These are phyloP conservation scores for Podarcis raffonei DNA, from an alignment of 2,113 vertebrate genomes.

Conservation along the genomic window DNA sequence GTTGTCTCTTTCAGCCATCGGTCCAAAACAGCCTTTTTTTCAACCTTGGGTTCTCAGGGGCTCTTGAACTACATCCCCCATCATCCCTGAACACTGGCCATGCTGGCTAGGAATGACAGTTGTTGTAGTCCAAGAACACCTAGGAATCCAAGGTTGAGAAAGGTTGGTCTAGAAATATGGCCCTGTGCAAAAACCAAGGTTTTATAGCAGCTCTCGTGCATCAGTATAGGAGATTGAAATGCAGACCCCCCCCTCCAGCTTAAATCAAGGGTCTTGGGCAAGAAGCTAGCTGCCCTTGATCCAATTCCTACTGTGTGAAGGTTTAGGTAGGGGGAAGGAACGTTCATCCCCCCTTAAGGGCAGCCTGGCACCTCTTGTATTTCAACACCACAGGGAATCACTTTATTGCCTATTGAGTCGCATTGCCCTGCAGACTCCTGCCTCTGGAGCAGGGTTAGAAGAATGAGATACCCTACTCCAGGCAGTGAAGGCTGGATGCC, in stretches of 20 bases:
- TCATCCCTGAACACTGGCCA: no score
- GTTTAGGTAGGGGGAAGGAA: neutral
- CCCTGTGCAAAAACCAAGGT: neutral
- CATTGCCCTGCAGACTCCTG: neutral
- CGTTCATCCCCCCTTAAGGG: neutral
- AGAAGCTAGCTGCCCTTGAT: neutral
- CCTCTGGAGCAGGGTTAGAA: neutral
- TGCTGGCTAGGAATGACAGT: no score
- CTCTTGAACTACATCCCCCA: no score
- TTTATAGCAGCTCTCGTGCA: neutral
- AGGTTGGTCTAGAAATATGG: neutral
- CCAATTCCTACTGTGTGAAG: neutral
- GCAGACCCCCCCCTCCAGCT: neutral
- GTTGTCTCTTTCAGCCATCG: neutral
- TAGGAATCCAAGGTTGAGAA: no score
- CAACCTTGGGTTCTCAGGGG: no score
- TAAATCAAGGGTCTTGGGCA: neutral
- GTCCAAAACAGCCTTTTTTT: neutral
- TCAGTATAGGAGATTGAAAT: neutral
- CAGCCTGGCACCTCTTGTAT: neutral
- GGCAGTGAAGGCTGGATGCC: neutral
- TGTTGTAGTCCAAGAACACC: no score
- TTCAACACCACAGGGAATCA: no score
- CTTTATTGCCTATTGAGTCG: neutral
- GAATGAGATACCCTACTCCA: neutral